Conservation (phyloP, 1,140 invertebrate species). For the Aleiodes sp. region DNA sequence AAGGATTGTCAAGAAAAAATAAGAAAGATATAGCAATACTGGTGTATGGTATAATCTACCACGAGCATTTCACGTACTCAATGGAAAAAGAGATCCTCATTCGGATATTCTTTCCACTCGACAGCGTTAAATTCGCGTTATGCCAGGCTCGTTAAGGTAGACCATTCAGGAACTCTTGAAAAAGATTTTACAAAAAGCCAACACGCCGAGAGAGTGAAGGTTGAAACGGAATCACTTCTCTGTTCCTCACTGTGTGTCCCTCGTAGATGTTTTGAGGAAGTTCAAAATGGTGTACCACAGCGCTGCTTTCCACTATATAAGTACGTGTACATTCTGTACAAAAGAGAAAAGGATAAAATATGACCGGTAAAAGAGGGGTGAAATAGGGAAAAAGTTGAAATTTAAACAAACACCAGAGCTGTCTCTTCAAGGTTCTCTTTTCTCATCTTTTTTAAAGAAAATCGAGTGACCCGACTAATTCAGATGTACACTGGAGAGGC, state of each 20-base stretch:
- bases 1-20: not conserved
- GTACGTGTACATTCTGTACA: not conserved
- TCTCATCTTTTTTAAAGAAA: not conserved
- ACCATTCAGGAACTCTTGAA: conserved; percentile 3
- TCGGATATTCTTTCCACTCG: conserved; percentile 20
- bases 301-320: no score
- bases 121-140: conserved; percentile 28
- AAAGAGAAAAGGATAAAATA: not conserved
- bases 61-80: not conserved
- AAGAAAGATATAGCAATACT: not conserved
- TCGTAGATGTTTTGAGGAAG: no score
- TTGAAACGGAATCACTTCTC: not conserved
- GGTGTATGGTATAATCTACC: not conserved
- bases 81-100: conserved; percentile 10
- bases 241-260: not conserved
- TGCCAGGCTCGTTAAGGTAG: conserved; percentile 14
- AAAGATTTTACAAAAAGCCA: not conserved
- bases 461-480: not conserved
- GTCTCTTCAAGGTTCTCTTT: not conserved
- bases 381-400: not conserved
- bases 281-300: no score
- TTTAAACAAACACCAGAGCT: not conserved
- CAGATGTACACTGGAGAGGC: not conserved
- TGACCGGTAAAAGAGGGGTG: not conserved
- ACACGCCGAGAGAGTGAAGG: not conserved